Evolutionary conservation across 2,113 vertebrate genomes (phyloP).

Genomic region (Hypanus sabinus): DNA sequence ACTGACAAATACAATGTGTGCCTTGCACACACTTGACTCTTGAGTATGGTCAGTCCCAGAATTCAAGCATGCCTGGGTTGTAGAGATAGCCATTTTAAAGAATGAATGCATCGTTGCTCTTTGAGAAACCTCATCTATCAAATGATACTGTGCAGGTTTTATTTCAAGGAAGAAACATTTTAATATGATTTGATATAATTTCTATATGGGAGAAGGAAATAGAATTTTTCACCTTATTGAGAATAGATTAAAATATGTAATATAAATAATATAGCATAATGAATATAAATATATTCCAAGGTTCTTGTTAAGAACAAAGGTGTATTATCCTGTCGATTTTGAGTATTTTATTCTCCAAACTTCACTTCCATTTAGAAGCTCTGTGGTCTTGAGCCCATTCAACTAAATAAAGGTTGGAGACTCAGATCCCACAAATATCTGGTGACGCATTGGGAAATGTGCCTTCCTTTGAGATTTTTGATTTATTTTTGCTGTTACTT

Average conservation of each 20-base stretch:
- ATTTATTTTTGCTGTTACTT: not conserved
- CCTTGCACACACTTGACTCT: not conserved
- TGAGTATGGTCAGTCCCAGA: not conserved
- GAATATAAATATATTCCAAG: not conserved
- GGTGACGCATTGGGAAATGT: not conserved
- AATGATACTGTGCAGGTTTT: not conserved
- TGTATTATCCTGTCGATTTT: not conserved
- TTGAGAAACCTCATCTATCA: constrained; percentile 35
- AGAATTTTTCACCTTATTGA: not conserved
- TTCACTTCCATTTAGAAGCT: not conserved
- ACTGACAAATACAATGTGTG: not conserved
- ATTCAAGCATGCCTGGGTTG: not conserved
- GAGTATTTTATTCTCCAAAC: not conserved
- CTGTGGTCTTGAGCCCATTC: not conserved
- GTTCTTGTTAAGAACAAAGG: not conserved
- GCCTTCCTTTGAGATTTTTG: not conserved
- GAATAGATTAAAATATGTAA: not conserved
- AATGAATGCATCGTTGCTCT: constrained; percentile 26
- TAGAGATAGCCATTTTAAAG: constrained; percentile 18
- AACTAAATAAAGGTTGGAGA: not conserved
- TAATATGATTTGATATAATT: not conserved
- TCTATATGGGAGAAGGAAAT: not conserved
- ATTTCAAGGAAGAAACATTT: not conserved
- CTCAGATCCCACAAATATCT: not conserved
- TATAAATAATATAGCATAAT: not conserved